Conservation (phyloP, 2,888 invertebrate species). For the Aphodius granarius region DNA sequence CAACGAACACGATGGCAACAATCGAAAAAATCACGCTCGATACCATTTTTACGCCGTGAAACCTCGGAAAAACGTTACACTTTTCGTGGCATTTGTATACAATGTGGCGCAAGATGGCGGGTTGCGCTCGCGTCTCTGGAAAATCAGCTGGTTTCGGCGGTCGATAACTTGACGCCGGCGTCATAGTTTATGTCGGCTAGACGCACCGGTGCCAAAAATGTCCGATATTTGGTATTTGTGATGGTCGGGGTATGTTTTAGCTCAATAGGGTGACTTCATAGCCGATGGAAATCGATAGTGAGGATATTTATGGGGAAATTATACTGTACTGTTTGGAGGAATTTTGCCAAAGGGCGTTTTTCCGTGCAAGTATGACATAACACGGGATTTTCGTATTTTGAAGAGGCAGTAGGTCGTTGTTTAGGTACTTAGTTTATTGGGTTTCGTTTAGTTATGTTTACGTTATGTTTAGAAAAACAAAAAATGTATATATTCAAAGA, state of each 20-base stretch:
- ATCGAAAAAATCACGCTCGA: background rate
- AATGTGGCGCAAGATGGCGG: slow-evolving; percentile 17
- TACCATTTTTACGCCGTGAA: background rate
- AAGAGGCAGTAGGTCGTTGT: no score
- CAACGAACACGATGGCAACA: background rate
- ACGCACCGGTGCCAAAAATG: slow-evolving; percentile 20
- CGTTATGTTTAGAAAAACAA: no score
- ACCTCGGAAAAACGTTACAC: background rate
- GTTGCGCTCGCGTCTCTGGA: slow-evolving; percentile 2
- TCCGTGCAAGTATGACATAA: background rate
- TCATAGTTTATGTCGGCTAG: slow-evolving; percentile 6
- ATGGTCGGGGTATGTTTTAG: background rate
- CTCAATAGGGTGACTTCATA: background rate
- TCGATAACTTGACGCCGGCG: slow-evolving; percentile 25
- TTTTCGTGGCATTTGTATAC: slow-evolving; percentile 16
- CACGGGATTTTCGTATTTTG: no score
- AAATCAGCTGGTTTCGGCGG: slow-evolving; percentile 24
- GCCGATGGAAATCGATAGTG: background rate
- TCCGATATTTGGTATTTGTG: background rate
- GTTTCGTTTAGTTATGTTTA: no score
- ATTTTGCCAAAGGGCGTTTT: background rate
- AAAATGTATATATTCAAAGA: no score
- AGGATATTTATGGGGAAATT: background rate
- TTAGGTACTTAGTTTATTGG: no score
- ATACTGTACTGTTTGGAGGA: background rate